A percentile compares a stretch with the other conserved stretches of the same genome.
Conservation (phyloP, 2,797 vertebrate species). For the Gallinago stenura region DNA sequence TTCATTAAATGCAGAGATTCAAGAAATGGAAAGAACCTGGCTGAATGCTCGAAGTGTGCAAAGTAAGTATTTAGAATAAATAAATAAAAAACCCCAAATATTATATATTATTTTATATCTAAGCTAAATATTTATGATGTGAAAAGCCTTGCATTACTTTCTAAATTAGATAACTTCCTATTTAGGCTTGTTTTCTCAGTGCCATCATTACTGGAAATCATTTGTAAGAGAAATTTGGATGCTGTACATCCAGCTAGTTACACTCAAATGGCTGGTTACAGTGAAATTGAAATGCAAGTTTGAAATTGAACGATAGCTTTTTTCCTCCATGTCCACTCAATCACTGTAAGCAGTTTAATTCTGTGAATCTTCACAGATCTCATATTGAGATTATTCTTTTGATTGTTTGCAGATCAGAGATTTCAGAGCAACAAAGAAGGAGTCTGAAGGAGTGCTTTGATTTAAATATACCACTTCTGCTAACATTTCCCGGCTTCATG, state of each 20-base stretch:
- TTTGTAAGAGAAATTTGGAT: neutral
- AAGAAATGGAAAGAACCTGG: constrained; percentile 25
- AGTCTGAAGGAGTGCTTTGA: neutral
- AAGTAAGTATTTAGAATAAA: neutral
- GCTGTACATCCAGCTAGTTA: neutral
- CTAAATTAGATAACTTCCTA: neutral
- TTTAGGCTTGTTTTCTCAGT: neutral
- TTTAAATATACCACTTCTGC: neutral
- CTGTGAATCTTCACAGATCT: neutral
- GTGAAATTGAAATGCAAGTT: neutral
- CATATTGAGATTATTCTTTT: neutral
- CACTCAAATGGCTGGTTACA: neutral
- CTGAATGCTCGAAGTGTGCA: neutral
- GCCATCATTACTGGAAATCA: neutral
- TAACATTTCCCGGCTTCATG: neutral
- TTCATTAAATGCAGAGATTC: neutral
- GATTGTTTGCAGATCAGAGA: neutral
- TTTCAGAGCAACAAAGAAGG: neutral
- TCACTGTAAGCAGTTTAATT: neutral
- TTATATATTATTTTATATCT: neutral
- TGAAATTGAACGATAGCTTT: neutral
- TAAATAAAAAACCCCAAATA: neutral
- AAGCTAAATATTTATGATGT: neutral
- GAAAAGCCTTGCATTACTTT: neutral
- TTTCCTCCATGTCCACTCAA: neutral